Evolutionary conservation across 64 coral and sea anemone genomes (phyloP), one percentile per base, ranked within the genome.

Genomic region (Stichodactyla mertensii): DNA sequence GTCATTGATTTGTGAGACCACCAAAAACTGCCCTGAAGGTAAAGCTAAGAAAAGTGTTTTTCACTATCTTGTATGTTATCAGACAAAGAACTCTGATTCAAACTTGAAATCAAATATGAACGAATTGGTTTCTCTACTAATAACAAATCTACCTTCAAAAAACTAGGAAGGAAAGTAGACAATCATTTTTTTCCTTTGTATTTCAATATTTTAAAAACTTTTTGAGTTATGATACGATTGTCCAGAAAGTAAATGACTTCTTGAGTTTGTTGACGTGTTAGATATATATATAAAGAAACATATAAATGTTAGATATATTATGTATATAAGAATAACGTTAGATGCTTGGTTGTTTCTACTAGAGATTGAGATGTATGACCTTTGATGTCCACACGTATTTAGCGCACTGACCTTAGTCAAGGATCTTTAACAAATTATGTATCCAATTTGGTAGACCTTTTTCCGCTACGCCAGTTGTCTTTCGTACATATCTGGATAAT

Each of bases 361-460:
- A 27, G 24, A 31, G 10, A 9, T 27, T 9, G 24, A 27, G 2
- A 27, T 11, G 27, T 74, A 9, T 74, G 69, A 74, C 69, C 69
- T 74, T 66, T 71, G 10, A 74, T 31, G 69, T 74, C 69, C 69
- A 74, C 69, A 74, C 69, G 69, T 31, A 74, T 74, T 74, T 74
- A 74, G 26, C 69, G 11, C 23, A 74, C 69, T 74, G 69, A 74
- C 69, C 69, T 74, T 74, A n/a, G 22, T 74, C 69, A 74, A 74
- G 69, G 69, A 74, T 74, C 69, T 74, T 74, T 12, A 74, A 74
- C 69, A 26, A 74, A 9, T 74, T 74, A 74, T 74, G 69, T 74
- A 74, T 74, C 69, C 69, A 74, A 74, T 74, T 74, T 74, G 23
- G 69, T 14, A 74, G 69, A 23, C 24, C 69, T 74, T 74, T 74